A percentile compares a stretch with the other conserved stretches of the same genome.
phyloP scores from a whole-genome alignment of 2,797 vertebrate genomes.

The Eleutherodactylus coqui region DNA sequence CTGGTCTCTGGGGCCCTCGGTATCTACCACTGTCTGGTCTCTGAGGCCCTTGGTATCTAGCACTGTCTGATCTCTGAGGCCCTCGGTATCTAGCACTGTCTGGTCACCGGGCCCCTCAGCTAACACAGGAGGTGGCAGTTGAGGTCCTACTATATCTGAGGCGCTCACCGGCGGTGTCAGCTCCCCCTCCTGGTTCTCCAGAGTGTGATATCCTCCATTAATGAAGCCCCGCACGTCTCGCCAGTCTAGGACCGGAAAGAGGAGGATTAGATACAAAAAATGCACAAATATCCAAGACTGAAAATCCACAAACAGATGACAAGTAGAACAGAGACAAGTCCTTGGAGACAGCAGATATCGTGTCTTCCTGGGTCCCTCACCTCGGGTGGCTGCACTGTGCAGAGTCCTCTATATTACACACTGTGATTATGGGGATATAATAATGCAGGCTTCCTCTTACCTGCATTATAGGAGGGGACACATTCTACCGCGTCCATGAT shows the following conservation, averaged over 20 bases:
- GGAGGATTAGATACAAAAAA: not conserved
- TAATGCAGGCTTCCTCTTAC: constrained; percentile 66
- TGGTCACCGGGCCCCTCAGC: not conserved
- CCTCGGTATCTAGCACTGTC: no score
- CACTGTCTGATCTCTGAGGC: no score
- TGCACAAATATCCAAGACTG: not conserved
- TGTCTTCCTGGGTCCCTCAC: no score
- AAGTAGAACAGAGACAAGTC: no score
- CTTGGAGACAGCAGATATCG: no score
- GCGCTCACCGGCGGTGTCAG: constrained; percentile 72
- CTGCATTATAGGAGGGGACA: constrained; percentile 79
- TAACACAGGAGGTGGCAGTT: not conserved
- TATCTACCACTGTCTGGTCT: no score
- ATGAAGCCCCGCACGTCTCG: constrained; percentile 79
- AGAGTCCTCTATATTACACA: not conserved
- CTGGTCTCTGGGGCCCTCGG: no score
- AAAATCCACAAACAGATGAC: no score
- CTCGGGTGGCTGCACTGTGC: no score
- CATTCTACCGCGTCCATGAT: constrained; percentile 83
- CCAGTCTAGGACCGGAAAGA: not conserved
- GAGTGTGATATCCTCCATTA: constrained; percentile 75
- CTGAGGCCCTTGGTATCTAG: no score
- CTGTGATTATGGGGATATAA: no score
- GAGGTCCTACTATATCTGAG: not conserved
- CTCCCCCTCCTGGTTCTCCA: constrained; percentile 79